Percentiles rank a stretch among this genome's conserved stretches.
These are phyloP conservation scores for Dolichotis patagonum DNA, from an alignment of 2,113 vertebrate genomes.

Conservation along the genomic window DNA sequence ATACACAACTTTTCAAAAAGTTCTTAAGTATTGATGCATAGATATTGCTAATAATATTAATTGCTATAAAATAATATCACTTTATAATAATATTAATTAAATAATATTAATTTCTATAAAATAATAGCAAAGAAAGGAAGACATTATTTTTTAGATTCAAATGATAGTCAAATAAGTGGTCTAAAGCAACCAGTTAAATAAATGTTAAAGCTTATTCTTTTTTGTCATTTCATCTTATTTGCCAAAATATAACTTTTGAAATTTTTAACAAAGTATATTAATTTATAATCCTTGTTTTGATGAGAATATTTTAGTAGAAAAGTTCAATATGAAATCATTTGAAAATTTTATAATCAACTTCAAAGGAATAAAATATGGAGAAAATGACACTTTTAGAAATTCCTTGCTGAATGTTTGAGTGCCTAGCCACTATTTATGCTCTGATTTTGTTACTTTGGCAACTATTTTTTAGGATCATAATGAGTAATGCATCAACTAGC, in stretches of 20 bases:
- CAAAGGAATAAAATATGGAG: background rate
- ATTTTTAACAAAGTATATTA: background rate
- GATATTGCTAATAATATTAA: background rate
- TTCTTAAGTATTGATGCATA: background rate
- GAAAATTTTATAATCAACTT: background rate
- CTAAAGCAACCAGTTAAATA: background rate
- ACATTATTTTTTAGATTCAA: too few relatives aligned
- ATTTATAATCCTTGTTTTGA: background rate
- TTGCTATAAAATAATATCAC: background rate
- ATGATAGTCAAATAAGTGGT: background rate
- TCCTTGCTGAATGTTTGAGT: too few relatives aligned
- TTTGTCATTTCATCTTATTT: background rate
- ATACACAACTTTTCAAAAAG: background rate
- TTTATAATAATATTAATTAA: background rate
- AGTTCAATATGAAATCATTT: background rate
- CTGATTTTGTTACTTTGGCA: too few relatives aligned
- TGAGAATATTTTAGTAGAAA: background rate
- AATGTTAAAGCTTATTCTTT: background rate
- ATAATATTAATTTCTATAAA: background rate
- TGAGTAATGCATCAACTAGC: too few relatives aligned
- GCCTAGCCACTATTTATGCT: too few relatives aligned
- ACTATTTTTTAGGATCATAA: too few relatives aligned
- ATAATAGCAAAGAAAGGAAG: background rate
- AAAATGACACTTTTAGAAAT: background rate
- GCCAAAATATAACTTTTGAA: background rate